A percentile compares a stretch with the other conserved stretches of the same genome.
These are phyloP conservation scores for Melanostoma mellinum DNA, from an alignment of 2,888 invertebrate genomes.

Conservation along the genomic window DNA sequence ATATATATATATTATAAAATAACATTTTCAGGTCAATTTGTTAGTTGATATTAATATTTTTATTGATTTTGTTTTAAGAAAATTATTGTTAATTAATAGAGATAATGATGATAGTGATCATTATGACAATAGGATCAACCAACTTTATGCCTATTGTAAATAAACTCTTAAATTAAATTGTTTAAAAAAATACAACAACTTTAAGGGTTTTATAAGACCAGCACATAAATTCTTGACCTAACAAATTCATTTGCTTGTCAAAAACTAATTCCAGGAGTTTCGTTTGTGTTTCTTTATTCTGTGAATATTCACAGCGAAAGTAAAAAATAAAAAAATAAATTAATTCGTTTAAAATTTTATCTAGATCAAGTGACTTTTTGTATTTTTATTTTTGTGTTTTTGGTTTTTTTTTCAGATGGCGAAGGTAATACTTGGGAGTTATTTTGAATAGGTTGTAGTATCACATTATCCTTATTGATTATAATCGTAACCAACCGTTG, in stretches of 20 bases:
- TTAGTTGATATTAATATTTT: too few relatives aligned
- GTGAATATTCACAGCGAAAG: neutral
- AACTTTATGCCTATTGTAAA: too few relatives aligned
- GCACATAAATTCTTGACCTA: too few relatives aligned
- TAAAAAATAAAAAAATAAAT: neutral
- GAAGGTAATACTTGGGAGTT: slow-evolving; percentile 60
- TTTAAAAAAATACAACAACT: too few relatives aligned
- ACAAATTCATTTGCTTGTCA: too few relatives aligned
- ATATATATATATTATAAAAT: slow-evolving; percentile 22
- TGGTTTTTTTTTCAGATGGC: slow-evolving; percentile 55
- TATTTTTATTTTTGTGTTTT: slow-evolving; percentile 35
- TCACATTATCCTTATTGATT: slow-evolving; percentile 68
- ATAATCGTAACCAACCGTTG: slow-evolving; percentile 60
- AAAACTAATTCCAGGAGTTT: neutral
- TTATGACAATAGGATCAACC: too few relatives aligned
- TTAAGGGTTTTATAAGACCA: too few relatives aligned
- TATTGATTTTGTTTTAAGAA: too few relatives aligned
- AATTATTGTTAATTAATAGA: too few relatives aligned
- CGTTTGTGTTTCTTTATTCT: slow-evolving; percentile 42
- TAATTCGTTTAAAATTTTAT: slow-evolving; percentile 47
- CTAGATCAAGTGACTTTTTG: slow-evolving; percentile 59
- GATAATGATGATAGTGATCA: too few relatives aligned
- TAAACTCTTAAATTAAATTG: too few relatives aligned
- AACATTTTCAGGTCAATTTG: too few relatives aligned
- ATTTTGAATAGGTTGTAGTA: slow-evolving; percentile 43